Conservation (phyloP, 1,140 invertebrate species). For the Chrysoperla carnea region DNA sequence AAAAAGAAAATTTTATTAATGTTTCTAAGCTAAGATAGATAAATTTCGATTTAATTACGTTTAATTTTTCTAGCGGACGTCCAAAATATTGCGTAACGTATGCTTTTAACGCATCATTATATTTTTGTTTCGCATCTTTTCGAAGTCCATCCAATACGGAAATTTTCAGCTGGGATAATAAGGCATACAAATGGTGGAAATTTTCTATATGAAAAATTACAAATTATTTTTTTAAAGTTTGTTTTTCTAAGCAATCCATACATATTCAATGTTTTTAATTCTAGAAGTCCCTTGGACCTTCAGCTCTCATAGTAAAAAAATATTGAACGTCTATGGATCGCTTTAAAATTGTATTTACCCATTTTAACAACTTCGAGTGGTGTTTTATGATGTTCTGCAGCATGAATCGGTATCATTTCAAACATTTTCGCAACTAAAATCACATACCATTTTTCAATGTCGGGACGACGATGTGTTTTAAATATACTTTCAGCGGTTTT, state of each 20-base stretch:
- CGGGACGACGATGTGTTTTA: conserved; percentile 73
- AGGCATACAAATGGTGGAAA: conserved; percentile 83
- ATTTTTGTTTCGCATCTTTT: conserved; percentile 83
- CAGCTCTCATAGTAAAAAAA: too few species aligned
- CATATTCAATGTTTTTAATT: conserved; percentile 2
- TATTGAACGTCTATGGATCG: too few species aligned
- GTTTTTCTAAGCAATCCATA: conserved; percentile 2
- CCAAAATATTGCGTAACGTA: conserved; percentile 94
- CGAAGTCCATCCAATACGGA: conserved; percentile 69
- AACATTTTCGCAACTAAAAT: conserved; percentile 75
- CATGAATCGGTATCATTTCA: conserved; percentile 61
- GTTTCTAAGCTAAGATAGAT: conserved; percentile 4
- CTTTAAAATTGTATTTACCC: conserved; percentile 30
- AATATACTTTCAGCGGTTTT: conserved; percentile 76
- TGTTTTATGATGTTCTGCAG: conserved; percentile 80
- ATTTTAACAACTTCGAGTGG: conserved; percentile 88
- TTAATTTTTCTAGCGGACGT: conserved; percentile 85
- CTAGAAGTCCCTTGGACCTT: neutral
- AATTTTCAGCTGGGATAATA: conserved; percentile 82
- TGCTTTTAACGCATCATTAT: conserved; percentile 72
- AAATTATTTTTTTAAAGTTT: neutral
- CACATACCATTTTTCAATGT: conserved; percentile 91
- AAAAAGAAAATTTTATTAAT: conserved; percentile 11
- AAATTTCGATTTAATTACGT: conserved; percentile 36
- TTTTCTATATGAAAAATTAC: conserved; percentile 54